These are phyloP conservation scores for Gallinago stenura DNA, from an alignment of 2,797 vertebrate genomes.

Conservation along the genomic window DNA sequence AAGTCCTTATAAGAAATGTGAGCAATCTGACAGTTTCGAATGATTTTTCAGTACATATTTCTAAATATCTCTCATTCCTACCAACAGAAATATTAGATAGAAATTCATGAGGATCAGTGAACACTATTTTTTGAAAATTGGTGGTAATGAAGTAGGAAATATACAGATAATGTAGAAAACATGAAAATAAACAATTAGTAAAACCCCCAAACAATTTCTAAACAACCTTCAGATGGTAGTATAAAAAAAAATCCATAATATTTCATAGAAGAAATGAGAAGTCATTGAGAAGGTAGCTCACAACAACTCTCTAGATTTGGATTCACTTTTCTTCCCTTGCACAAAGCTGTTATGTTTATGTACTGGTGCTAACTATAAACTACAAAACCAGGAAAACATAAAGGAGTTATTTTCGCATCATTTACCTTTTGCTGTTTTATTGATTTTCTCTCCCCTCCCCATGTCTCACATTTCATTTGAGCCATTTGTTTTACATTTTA, in stretches of 20 bases:
- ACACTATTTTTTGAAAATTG: background rate
- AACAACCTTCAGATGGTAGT: background rate
- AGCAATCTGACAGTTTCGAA: background rate
- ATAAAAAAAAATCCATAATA: background rate
- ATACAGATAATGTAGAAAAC: background rate
- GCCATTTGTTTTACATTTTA: conserved; percentile 48
- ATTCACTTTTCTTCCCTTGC: conserved; percentile 13
- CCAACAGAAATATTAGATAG: background rate
- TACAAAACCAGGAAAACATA: conserved; percentile 7
- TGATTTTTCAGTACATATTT: background rate
- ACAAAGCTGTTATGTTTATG: background rate
- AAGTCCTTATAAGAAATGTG: background rate
- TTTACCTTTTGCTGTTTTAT: conserved; percentile 45
- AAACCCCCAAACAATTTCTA: background rate
- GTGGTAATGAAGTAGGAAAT: background rate
- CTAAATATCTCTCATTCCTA: background rate
- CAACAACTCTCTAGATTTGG: background rate
- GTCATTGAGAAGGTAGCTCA: background rate
- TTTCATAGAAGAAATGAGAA: background rate
- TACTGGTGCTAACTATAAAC: conserved; percentile 28
- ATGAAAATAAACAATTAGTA: background rate
- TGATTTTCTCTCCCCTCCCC: conserved; percentile 24
- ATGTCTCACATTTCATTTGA: conserved; percentile 5
- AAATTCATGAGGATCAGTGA: background rate
- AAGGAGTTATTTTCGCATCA: conserved; percentile 46